phyloP scores from a whole-genome alignment of 2,113 vertebrate genomes.

The Sceloporus undulatus region DNA sequence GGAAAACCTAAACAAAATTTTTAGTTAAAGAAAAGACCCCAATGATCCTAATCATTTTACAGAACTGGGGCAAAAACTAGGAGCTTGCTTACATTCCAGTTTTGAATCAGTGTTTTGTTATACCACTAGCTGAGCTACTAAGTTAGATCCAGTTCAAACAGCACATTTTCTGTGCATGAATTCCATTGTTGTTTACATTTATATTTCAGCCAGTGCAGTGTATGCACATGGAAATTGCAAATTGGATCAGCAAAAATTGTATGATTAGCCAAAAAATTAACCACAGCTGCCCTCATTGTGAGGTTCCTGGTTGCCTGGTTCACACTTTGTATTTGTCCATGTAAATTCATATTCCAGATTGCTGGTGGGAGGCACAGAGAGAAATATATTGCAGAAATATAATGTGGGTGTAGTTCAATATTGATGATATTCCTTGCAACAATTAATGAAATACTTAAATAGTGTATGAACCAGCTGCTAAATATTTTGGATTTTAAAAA shows the following conservation, averaged over 20 bases:
- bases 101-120: constrained; percentile 13
- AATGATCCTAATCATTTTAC: constrained; percentile 26
- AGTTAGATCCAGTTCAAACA: background rate
- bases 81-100: constrained; percentile 27
- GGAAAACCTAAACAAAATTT: constrained; percentile 8
- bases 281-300: background rate
- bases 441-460: background rate
- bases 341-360: background rate
- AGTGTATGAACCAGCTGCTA: background rate
- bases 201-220: background rate
- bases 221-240: background rate
- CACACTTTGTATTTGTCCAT: background rate
- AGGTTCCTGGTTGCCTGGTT: background rate
- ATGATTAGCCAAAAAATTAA: background rate
- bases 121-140: constrained; percentile 14
- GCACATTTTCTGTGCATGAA: constrained; percentile 8
- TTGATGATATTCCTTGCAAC: background rate
- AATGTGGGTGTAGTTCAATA: background rate
- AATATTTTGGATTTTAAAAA: background rate
- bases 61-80: background rate
- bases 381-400: background rate
- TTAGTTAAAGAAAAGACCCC: constrained; percentile 22
- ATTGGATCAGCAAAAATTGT: background rate
- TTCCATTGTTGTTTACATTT: background rate
- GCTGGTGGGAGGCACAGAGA: too few species aligned